A percentile compares a stretch with the other conserved stretches of the same genome.
These are phyloP conservation scores for Cydia splendana DNA, from an alignment of 1,140 invertebrate species.

Conservation along the genomic window DNA sequence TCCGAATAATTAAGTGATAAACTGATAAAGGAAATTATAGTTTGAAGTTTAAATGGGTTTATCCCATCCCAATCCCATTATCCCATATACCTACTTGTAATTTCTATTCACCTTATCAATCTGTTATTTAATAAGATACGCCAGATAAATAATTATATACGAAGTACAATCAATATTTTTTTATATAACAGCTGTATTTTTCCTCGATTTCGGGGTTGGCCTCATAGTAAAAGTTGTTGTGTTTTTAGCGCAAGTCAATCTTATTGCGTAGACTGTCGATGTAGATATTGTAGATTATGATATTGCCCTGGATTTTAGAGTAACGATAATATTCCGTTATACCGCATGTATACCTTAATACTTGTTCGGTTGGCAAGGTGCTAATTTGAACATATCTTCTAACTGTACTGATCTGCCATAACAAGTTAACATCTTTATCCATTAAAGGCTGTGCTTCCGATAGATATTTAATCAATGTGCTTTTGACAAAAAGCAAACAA, in stretches of 20 bases:
- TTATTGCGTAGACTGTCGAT: not conserved
- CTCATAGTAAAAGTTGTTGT: not conserved
- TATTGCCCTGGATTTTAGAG: slow-evolving; percentile 1
- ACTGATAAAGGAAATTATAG: not conserved
- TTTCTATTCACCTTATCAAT: no score
- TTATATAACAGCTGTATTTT: no score
- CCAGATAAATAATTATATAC: no score
- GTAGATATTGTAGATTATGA: not conserved
- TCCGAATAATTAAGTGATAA: no score
- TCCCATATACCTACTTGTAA: no score
- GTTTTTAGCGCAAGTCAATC: not conserved
- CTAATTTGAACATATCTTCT: slow-evolving; percentile 5
- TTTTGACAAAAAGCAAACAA: no score
- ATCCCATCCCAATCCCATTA: not conserved
- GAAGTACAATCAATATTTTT: no score
- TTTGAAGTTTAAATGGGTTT: not conserved
- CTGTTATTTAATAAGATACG: no score
- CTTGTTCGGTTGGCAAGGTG: not conserved
- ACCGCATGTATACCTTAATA: not conserved
- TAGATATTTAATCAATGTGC: no score
- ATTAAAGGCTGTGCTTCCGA: no score
- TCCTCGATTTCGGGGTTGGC: no score
- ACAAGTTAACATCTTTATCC: not conserved
- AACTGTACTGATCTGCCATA: slow-evolving; percentile 1
- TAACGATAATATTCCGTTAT: not conserved